A percentile compares a stretch with the other conserved stretches of the same genome.
These are phyloP conservation scores for Petrolisthes manimaculis DNA, from an alignment of 2,888 invertebrate species.

Conservation along the genomic window DNA sequence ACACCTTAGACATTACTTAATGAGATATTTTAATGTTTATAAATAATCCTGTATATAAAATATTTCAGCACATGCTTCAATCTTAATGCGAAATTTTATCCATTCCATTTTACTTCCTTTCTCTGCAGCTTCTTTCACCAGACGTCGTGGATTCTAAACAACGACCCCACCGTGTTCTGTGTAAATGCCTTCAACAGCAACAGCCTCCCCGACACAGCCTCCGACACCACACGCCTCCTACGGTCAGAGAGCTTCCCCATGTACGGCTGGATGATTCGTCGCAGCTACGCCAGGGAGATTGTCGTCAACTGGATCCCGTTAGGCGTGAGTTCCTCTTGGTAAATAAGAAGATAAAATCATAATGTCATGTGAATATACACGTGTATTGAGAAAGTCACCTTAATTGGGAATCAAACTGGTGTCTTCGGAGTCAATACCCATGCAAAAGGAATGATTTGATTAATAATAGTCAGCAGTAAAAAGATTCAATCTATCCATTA, in stretches of 20 bases:
- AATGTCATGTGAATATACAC: no score
- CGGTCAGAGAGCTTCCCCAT: slow-evolving; percentile 54
- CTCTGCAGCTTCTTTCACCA: slow-evolving; percentile 60
- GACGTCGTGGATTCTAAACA: slow-evolving; percentile 56
- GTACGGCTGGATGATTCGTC: slow-evolving; percentile 60
- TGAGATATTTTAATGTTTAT: no score
- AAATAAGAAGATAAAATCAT: background rate
- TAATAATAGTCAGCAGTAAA: no score
- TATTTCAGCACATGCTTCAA: background rate
- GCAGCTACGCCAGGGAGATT: slow-evolving; percentile 42
- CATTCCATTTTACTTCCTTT: background rate
- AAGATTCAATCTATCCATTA: no score
- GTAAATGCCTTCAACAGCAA: slow-evolving; percentile 63
- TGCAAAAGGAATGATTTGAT: no score
- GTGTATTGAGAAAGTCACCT: no score
- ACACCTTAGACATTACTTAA: background rate
- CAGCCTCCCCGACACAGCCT: slow-evolving; percentile 47
- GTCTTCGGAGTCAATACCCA: no score
- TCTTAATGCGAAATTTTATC: background rate
- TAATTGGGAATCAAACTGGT: no score
- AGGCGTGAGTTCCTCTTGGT: slow-evolving; percentile 25
- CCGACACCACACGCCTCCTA: slow-evolving; percentile 35
- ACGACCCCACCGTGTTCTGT: slow-evolving; percentile 57
- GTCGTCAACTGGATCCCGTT: slow-evolving; percentile 52
- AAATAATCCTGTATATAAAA: background rate